These are phyloP conservation scores for Perdita meconis DNA, from an alignment of 2,888 invertebrate genomes.

Conservation along the genomic window DNA sequence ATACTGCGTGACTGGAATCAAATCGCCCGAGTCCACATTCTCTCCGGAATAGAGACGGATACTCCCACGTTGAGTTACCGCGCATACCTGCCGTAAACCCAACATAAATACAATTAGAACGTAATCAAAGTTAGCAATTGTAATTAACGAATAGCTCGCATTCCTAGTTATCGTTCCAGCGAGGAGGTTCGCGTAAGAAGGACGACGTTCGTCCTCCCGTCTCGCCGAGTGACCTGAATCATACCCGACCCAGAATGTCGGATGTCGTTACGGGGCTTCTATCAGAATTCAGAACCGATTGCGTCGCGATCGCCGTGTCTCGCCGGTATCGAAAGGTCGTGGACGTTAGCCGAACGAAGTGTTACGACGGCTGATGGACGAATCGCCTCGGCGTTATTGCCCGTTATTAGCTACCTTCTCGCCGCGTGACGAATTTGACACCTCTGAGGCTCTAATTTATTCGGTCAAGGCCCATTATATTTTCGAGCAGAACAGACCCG, in stretches of 20 bases:
- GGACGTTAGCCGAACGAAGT: constrained; percentile 5
- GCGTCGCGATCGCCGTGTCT: constrained; percentile 7
- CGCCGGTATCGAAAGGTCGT: constrained; percentile 2
- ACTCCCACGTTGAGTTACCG: neutral
- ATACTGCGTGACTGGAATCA: neutral
- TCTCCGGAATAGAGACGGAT: neutral
- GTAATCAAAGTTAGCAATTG: constrained; percentile 17
- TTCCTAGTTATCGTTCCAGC: constrained; percentile 36
- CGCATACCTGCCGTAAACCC: neutral
- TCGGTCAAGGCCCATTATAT: constrained; percentile 50
- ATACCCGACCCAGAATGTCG: constrained; percentile 51
- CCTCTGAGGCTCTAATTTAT: constrained; percentile 38
- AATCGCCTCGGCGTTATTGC: constrained; percentile 34
- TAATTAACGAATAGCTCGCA: constrained; percentile 33
- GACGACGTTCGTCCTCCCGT: constrained; percentile 25
- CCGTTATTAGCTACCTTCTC: constrained; percentile 38
- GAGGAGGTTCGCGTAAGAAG: constrained; percentile 14
- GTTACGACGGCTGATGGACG: constrained; percentile 15
- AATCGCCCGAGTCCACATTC: neutral
- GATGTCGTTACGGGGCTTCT: constrained; percentile 18
- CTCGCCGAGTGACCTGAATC: constrained; percentile 31
- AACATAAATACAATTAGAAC: constrained; percentile 17
- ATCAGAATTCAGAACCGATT: constrained; percentile 20
- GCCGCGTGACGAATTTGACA: constrained; percentile 45
- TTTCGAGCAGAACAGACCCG: constrained; percentile 29